Evolutionary conservation across 1,140 invertebrate species (phyloP).

Genomic region (Trichonephila clavata): DNA sequence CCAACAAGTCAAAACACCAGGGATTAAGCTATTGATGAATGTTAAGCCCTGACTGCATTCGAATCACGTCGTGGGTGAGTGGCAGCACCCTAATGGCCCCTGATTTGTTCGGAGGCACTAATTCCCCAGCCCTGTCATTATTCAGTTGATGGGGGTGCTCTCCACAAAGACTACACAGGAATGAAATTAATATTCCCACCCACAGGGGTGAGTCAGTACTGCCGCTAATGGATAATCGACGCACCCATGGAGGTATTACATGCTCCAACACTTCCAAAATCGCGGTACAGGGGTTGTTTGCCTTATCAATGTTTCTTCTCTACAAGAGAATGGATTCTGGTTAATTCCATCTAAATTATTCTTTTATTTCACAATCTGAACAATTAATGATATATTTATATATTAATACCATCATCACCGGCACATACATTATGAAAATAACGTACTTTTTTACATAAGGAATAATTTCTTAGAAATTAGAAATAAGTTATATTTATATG

Average conservation of each 20-base stretch:
- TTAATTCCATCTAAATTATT: too few species aligned
- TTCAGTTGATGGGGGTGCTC: not conserved
- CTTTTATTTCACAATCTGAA: too few species aligned
- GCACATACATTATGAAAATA: too few species aligned
- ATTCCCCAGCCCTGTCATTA: not conserved
- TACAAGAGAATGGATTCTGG: too few species aligned
- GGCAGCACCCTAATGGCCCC: not conserved
- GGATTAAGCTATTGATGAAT: too few species aligned
- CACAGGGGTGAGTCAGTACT: not conserved
- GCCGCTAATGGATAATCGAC: not conserved
- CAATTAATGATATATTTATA: too few species aligned
- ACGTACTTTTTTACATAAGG: too few species aligned
- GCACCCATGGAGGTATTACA: not conserved
- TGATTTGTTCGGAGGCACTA: not conserved
- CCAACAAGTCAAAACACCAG: not conserved
- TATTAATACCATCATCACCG: too few species aligned
- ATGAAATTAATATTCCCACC: constrained; percentile 31
- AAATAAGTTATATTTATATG: too few species aligned
- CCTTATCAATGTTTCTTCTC: too few species aligned
- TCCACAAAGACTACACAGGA: not conserved
- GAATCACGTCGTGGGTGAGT: not conserved
- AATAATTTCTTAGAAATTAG: too few species aligned
- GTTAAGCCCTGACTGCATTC: not conserved
- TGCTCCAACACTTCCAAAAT: not conserved
- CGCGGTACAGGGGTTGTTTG: not conserved